Evolutionary conservation across 2,797 vertebrate species (phyloP), one percentile per base, ranked within the genome.

Genomic region (Rachycentron canadum): DNA sequence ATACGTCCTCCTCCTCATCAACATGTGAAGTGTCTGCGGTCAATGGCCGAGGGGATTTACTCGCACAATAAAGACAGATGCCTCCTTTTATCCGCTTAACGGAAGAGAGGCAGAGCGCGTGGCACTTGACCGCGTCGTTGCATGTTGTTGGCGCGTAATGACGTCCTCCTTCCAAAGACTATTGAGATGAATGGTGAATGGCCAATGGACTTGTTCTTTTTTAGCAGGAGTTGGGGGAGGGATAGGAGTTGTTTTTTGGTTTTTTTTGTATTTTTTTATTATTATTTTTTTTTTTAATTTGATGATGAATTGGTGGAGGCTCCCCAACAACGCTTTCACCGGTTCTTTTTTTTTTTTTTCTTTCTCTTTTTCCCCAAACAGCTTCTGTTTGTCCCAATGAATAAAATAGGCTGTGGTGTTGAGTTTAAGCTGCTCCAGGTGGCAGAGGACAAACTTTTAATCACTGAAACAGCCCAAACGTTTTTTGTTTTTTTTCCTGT

Each of bases 61-160:
- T 52, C 57, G 4, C 90, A 93, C 91, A 92, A 93, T 90, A 87
- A 91, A 86, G 91, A 92, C 94, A 95, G 94, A 94, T 95, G 94
- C 88, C 87, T 82, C 85, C 91, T 91, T 93, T 93, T 91, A 92
- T 92, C 76, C 79, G 85, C 86, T 85, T 86, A 90, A 93, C 86
- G 88, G 90, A 90, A 89, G 89, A 92, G 87, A 79, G 88, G 80
- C 80, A 7, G 73, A 81, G 83, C 91, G 86, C 90, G 88, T 92
- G 90, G 89, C 90, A 90, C 91, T 90, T 83, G 83, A 91, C 86
- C 82, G 50, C 80, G 14, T 0, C 19, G 47, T 36, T 38, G 78
- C 78, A 56, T 38, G 79, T 67, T 53, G 78, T 56, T 76, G 86
- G 50, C 74, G 69, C 67, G 66, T 79, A 68, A 67, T 66, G 83